Conservation (phyloP, 2,888 invertebrate species). For the Acronicta aceris region DNA sequence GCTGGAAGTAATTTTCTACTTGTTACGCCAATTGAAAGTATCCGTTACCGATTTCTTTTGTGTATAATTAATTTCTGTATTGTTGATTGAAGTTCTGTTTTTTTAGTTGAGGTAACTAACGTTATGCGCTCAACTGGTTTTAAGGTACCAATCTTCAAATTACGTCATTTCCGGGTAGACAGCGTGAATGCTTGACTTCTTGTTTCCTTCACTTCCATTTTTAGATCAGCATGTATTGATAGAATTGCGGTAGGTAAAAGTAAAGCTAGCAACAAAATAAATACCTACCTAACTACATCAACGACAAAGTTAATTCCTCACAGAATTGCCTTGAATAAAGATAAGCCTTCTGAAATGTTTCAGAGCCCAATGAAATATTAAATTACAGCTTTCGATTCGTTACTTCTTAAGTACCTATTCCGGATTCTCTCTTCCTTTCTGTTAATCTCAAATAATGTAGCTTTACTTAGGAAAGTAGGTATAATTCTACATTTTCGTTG, state of each 20-base stretch:
- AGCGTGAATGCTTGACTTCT: constrained; percentile 24
- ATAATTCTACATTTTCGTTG: too few species aligned
- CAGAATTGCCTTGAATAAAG: constrained; percentile 16
- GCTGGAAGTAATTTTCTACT: constrained; percentile 72
- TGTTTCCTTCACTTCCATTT: constrained; percentile 32
- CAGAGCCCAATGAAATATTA: constrained; percentile 22
- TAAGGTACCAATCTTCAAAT: constrained; percentile 39
- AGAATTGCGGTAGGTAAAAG: constrained; percentile 1
- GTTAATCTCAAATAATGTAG: constrained; percentile 26
- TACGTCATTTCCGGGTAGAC: constrained; percentile 24
- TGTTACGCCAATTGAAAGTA: constrained; percentile 72
- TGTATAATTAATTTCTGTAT: constrained; percentile 50
- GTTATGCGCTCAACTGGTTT: constrained; percentile 45
- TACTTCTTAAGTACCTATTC: constrained; percentile 25
- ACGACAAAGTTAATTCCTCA: constrained; percentile 3
- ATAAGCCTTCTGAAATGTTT: constrained; percentile 16
- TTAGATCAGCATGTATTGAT: constrained; percentile 22
- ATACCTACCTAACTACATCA: not conserved
- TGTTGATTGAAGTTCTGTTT: constrained; percentile 38
- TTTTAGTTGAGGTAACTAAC: constrained; percentile 29
- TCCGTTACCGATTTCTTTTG: constrained; percentile 64
- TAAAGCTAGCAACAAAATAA: not conserved
- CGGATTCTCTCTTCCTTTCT: constrained; percentile 13
- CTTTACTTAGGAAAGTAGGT: constrained; percentile 6
- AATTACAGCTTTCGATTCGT: constrained; percentile 39